A percentile compares a stretch with the other conserved stretches of the same genome.
Conservation (phyloP, 2,888 invertebrate species). For the Sinotaia quadrata region DNA sequence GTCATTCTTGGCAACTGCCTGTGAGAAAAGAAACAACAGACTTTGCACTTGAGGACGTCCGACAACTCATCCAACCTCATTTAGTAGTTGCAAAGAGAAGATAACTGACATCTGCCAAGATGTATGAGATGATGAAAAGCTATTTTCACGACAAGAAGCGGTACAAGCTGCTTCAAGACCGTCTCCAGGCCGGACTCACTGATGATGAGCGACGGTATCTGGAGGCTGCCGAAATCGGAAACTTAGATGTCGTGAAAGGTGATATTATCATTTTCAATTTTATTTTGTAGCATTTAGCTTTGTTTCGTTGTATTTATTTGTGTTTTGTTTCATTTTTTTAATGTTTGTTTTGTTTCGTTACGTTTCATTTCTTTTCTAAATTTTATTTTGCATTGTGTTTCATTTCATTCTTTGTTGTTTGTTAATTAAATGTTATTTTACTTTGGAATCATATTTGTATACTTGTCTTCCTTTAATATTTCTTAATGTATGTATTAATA, state of each 20-base stretch:
- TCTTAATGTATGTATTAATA: no score
- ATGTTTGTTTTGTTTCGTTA: no score
- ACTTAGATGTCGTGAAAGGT: conserved; percentile 47
- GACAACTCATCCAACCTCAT: no score
- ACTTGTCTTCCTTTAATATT: background rate
- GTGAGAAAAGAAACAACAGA: no score
- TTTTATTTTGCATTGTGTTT: no score
- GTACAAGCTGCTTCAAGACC: conserved; percentile 42
- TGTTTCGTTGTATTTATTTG: no score
- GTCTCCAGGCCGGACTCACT: conserved; percentile 46
- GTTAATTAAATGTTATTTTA: background rate
- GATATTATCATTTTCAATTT: background rate
- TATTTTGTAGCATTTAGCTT: background rate
- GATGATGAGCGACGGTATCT: conserved; percentile 47
- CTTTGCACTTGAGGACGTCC: no score
- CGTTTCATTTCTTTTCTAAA: no score
- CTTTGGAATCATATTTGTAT: background rate
- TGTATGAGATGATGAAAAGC: conserved; percentile 36
- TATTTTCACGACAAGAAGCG: conserved; percentile 35
- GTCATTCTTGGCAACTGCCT: no score
- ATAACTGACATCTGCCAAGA: no score
- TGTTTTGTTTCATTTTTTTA: no score
- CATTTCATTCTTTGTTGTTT: background rate
- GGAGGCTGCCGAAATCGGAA: conserved; percentile 50
- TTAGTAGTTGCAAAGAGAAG: no score